phyloP scores from a whole-genome alignment of 2,888 invertebrate species.

The Polymixis flavicincta region DNA sequence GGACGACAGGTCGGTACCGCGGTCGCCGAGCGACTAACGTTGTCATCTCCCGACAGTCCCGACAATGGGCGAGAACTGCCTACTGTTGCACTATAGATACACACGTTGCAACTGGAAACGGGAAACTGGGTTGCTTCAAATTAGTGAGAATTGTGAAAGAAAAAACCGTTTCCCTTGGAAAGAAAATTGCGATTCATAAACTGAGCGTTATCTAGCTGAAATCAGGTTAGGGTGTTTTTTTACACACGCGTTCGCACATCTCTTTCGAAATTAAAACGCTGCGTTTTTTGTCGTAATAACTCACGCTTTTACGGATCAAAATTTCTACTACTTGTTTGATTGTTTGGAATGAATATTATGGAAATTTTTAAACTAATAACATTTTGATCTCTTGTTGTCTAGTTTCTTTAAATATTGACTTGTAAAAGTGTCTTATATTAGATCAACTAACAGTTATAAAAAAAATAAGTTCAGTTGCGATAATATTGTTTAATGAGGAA shows the following conservation, averaged over 20 bases:
- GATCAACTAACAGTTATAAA: background rate
- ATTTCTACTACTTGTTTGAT: background rate
- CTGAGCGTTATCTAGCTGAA: slow-evolving; percentile 38
- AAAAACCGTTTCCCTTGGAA: slow-evolving; percentile 55
- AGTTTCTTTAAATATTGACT: too few relatives aligned
- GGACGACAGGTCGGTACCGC: slow-evolving; percentile 71
- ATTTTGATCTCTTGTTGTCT: background rate
- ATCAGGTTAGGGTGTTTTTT: slow-evolving; percentile 23
- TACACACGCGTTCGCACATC: slow-evolving; percentile 2
- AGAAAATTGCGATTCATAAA: slow-evolving; percentile 60
- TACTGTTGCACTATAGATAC: slow-evolving; percentile 67
- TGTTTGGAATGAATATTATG: background rate
- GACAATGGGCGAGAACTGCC: slow-evolving; percentile 70
- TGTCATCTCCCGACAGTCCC: slow-evolving; percentile 51
- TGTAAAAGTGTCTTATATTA: background rate
- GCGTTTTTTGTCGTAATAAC: background rate
- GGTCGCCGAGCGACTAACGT: slow-evolving; percentile 75
- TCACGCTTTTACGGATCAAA: background rate
- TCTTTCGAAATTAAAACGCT: background rate
- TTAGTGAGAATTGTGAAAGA: slow-evolving; percentile 68
- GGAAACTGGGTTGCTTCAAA: slow-evolving; percentile 73
- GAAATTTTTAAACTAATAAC: too few relatives aligned
- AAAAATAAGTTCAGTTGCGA: background rate
- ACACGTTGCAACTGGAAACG: slow-evolving; percentile 68
- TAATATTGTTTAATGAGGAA: background rate